phyloP scores from a whole-genome alignment of 92 coral and sea anemone genomes.

The Zoanthus sociatus region DNA sequence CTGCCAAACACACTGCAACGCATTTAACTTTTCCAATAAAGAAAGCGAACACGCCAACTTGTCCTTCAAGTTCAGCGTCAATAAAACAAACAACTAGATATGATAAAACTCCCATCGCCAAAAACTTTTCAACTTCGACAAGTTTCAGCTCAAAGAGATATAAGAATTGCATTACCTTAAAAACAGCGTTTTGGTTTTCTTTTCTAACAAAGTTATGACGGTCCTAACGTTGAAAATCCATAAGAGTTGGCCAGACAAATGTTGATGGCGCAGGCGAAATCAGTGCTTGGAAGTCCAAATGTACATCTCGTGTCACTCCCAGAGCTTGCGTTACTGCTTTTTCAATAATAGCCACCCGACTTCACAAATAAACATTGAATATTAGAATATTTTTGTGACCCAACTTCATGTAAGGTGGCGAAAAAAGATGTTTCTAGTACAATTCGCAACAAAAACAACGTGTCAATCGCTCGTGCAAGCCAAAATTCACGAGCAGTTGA shows the following conservation, averaged over 20 bases:
- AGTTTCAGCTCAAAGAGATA: conserved; percentile 11
- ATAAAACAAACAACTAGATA: neutral
- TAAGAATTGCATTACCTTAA: neutral
- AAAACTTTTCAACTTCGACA: conserved; percentile 2
- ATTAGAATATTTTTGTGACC: conserved; percentile 12
- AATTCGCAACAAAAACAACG: conserved; percentile 15
- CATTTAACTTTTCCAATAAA: conserved; percentile 14
- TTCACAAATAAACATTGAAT: neutral
- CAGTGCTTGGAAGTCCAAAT: conserved; percentile 17
- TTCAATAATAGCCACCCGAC: conserved; percentile 27
- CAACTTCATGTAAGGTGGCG: neutral
- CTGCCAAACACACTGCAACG: neutral
- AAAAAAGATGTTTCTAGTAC: neutral
- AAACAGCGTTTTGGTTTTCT: neutral
- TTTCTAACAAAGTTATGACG: neutral
- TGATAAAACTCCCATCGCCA: neutral
- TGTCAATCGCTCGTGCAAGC: conserved; percentile 22
- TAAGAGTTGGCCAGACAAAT: neutral
- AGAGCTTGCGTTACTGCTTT: conserved; percentile 35
- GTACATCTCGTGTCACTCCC: conserved; percentile 46
- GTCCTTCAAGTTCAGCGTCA: neutral
- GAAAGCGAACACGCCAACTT: conserved; percentile 26
- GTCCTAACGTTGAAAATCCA: neutral
- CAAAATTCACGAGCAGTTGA: conserved; percentile 24
- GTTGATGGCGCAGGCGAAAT: conserved; percentile 16